Base-by-base conservation (phyloP, 2,113 vertebrate species). In the Hystrix cristata region DNA sequence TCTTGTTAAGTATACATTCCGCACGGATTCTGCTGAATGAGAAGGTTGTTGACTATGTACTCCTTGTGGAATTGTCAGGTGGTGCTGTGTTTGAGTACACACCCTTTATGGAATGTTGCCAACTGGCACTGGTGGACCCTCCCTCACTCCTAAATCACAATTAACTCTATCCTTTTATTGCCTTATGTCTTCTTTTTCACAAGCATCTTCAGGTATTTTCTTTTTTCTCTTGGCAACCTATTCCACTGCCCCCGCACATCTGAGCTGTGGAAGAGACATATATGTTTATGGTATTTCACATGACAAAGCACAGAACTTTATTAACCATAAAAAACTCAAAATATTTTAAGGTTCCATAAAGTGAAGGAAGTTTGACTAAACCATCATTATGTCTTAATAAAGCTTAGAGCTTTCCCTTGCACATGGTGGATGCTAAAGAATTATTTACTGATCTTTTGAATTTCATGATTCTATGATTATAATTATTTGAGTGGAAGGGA, bases 401-500 rank as follows among this genome's bases (percentile, higher is more conserved):
- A 64, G n/a, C n/a, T 76, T 67, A 65, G 0, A 93, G n/a, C 23
- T 86, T 93, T 89, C 29, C 48, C 51, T 79, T 91, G 34, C 46
- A 74, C 21, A 60, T 51, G 82, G 48, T 31, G 91, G 60, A 85
- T 72, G 29, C 43, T 79, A 86, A 86, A 86, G 86, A 96, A 93
- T 87, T 94, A 90, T 72, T 86, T 86, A 60, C 21, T 46, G 18
- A 57, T 53, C 4, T 82, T 78, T 18, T 93, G 3, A 60, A 93
- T 92, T 95, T 29, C 48, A 27, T 92, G 43, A 85, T 62, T 95
- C 88, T 31, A 87, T 4, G 27, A 78, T 88, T 69, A 83, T 74
- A 92, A 84, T 67, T 87, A 87, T 48, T 78, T 88, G 53, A 78
- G 23, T 92, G 18, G 14, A 94, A 94, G 12, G 84, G 34, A 34